These are phyloP conservation scores for Phalloptychus januarius DNA, from an alignment of 2,797 vertebrate genomes.

Conservation along the genomic window DNA sequence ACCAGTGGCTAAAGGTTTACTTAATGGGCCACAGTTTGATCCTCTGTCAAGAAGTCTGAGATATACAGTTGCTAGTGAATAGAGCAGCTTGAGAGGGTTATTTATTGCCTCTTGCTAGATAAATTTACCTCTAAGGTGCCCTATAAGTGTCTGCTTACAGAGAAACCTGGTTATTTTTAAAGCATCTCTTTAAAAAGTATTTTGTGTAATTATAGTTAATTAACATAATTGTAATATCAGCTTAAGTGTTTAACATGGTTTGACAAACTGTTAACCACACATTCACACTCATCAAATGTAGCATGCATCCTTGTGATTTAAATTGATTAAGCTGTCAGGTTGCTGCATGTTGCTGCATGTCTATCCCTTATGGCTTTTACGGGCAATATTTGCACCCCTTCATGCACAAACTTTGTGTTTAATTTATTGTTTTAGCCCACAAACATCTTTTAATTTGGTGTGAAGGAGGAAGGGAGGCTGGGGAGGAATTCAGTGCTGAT, in stretches of 20 bases:
- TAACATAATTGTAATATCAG: constrained; percentile 3
- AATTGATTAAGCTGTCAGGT: constrained; percentile 58
- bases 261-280: not conserved
- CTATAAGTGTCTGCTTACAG: not conserved
- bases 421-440: constrained; percentile 62
- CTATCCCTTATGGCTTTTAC: constrained; percentile 18
- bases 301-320: constrained; percentile 42
- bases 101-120: constrained; percentile 45
- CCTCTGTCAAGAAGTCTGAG: constrained; percentile 58
- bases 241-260: not conserved
- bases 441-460: constrained; percentile 55
- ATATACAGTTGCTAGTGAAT: constrained; percentile 57
- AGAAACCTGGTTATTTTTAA: constrained; percentile 23
- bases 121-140: constrained; percentile 34
- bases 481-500: constrained; percentile 37
- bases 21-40: constrained; percentile 66
- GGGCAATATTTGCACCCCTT: constrained; percentile 16
- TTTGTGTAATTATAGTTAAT: constrained; percentile 28
- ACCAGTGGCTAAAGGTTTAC: constrained; percentile 55
- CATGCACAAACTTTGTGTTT: constrained; percentile 39
- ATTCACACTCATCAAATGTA: constrained; percentile 1
- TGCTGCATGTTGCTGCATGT: constrained; percentile 13
- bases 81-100: constrained; percentile 35
- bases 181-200: constrained; percentile 9
- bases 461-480: constrained; percentile 33